Evolutionary conservation across 2,113 vertebrate species (phyloP).

Genomic region (Lasiurus borealis): DNA sequence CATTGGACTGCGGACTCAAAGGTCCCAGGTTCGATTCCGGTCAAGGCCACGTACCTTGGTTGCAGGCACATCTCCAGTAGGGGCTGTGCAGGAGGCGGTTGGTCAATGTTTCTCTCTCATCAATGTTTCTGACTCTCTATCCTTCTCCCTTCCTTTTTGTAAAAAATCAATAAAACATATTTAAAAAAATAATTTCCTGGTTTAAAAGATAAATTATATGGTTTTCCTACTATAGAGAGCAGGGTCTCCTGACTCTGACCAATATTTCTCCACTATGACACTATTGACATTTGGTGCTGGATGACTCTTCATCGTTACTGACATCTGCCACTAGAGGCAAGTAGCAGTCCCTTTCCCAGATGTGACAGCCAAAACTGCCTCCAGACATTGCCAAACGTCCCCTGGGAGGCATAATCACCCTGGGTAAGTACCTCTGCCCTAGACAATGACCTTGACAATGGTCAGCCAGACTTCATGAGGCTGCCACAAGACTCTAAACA

Average conservation of each 20-base stretch:
- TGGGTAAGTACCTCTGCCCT: background rate
- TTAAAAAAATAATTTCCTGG: background rate
- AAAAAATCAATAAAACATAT: no score
- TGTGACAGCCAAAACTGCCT: background rate
- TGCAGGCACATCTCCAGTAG: no score
- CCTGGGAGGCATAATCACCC: background rate
- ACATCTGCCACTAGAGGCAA: no score
- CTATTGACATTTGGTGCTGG: background rate
- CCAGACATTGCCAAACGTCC: background rate
- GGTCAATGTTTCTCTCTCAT: no score
- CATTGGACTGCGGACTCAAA: no score
- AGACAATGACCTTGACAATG: background rate
- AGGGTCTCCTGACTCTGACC: background rate
- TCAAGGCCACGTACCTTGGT: no score
- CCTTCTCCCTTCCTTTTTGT: no score
- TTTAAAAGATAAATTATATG: background rate
- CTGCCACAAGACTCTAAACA: slow-evolving; percentile 5
- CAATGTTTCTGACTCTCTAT: no score
- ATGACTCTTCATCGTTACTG: background rate
- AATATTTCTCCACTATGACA: background rate
- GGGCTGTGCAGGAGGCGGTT: no score
- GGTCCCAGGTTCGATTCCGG: no score
- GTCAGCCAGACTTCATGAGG: background rate
- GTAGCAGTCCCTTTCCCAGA: background rate
- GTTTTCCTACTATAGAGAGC: background rate